Conservation (phyloP, 2,797 vertebrate species). For the Atherinosoma microstoma region DNA sequence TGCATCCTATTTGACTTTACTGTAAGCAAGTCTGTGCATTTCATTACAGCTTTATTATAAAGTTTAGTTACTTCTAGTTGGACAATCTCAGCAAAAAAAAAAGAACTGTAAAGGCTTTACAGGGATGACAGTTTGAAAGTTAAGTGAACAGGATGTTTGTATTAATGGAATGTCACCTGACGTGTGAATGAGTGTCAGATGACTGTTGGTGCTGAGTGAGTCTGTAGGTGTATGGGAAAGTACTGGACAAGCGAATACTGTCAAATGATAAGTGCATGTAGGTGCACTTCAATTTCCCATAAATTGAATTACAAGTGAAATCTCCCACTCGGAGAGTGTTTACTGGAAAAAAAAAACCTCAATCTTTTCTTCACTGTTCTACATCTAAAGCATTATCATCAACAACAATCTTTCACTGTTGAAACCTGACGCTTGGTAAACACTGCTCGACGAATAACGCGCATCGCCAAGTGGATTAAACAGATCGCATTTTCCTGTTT, state of each 20-base stretch:
- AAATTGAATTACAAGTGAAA: slow-evolving; percentile 74
- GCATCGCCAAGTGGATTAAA: slow-evolving; percentile 42
- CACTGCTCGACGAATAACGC: slow-evolving; percentile 41
- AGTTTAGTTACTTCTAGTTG: slow-evolving; percentile 13
- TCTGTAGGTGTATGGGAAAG: slow-evolving; percentile 51
- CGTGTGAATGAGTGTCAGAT: slow-evolving; percentile 22
- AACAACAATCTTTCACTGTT: slow-evolving; percentile 48
- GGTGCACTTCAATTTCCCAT: slow-evolving; percentile 67
- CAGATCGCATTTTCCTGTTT: slow-evolving; percentile 30
- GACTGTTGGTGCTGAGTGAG: slow-evolving; percentile 48
- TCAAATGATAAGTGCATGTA: slow-evolving; percentile 56
- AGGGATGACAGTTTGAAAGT: slow-evolving; percentile 1
- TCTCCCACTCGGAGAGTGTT: slow-evolving; percentile 68
- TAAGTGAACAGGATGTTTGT: slow-evolving; percentile 45
- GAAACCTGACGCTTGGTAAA: slow-evolving; percentile 65
- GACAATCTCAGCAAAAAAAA: slow-evolving; percentile 1
- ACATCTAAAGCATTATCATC: slow-evolving; percentile 42
- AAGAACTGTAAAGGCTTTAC: slow-evolving; percentile 7
- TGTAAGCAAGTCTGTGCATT: slow-evolving; percentile 3
- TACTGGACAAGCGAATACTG: slow-evolving; percentile 44
- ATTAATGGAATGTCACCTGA: slow-evolving; percentile 51
- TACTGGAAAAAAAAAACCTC: slow-evolving; percentile 69
- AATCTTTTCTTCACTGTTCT: slow-evolving; percentile 42
- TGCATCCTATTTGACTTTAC: slow-evolving; percentile 12
- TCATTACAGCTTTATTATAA: slow-evolving; percentile 2